phyloP scores from a whole-genome alignment of 2,113 vertebrate genomes.

The Geococcyx californianus region DNA sequence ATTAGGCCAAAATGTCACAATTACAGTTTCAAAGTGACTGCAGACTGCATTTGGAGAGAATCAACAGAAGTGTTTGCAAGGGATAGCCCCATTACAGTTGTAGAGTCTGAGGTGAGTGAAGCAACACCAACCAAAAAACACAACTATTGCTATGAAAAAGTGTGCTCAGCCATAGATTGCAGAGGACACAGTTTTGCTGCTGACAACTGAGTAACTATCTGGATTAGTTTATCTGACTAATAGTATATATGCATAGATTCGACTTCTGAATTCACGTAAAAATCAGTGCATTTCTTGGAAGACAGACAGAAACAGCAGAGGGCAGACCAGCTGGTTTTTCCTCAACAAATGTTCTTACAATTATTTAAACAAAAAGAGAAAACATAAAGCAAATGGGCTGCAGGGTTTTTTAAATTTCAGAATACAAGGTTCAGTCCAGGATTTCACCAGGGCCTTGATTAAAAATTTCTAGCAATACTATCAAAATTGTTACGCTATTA shows the following conservation, averaged over 20 bases:
- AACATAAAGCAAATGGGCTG: conserved; percentile 29
- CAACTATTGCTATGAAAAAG: conserved; percentile 86
- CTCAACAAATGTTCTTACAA: not conserved
- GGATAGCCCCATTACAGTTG: conserved; percentile 96
- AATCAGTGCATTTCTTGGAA: conserved; percentile 3
- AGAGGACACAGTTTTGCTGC: conserved; percentile 73
- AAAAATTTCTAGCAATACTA: conserved; percentile 63
- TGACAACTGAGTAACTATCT: conserved; percentile 64
- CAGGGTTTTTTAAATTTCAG: conserved; percentile 43
- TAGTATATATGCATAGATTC: not conserved
- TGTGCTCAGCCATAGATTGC: conserved; percentile 79
- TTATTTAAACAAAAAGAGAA: not conserved
- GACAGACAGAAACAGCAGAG: conserved; percentile 50
- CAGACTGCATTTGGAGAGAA: conserved; percentile 96
- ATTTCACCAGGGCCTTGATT: conserved; percentile 56
- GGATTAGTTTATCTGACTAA: not conserved
- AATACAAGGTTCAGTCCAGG: conserved; percentile 38
- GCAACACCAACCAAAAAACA: conserved; percentile 92
- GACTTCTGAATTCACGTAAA: conserved; percentile 26
- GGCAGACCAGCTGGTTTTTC: conserved; percentile 35
- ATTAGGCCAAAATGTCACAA: conserved; percentile 90
- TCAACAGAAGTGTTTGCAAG: conserved; percentile 97
- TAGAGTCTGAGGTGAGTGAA: conserved; percentile 87
- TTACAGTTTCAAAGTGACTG: conserved; percentile 90
- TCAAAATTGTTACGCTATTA: conserved; percentile 11